phyloP scores from a whole-genome alignment of 2,797 vertebrate genomes.

The Harpagifer antarcticus region DNA sequence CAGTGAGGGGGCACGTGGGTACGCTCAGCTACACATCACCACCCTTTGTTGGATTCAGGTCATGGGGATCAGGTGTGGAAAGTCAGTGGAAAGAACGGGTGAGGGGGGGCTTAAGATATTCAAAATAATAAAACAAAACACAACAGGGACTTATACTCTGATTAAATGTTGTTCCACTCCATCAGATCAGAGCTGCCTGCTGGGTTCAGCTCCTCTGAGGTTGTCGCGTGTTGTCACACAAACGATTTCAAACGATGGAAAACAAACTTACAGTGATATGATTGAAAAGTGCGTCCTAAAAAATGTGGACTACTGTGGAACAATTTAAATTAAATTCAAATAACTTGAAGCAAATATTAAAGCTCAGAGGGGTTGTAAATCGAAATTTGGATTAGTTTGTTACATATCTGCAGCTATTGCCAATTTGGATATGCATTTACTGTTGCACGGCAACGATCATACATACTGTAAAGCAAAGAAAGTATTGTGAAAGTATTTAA shows the following conservation, averaged over 20 bases:
- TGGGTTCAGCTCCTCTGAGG: slow-evolving; percentile 31
- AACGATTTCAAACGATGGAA: background rate
- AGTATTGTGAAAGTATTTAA: background rate
- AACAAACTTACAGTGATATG: background rate
- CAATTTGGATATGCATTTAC: background rate
- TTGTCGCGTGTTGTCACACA: slow-evolving; percentile 5
- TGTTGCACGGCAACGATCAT: background rate
- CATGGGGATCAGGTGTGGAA: slow-evolving; percentile 66
- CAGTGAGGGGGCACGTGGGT: background rate
- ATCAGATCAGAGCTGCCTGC: slow-evolving; percentile 39
- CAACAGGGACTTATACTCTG: slow-evolving; percentile 48
- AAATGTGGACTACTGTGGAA: slow-evolving; percentile 5
- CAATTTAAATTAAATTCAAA: background rate
- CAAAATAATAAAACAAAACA: slow-evolving; percentile 42
- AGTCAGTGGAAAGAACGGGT: slow-evolving; percentile 74
- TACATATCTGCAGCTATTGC: background rate
- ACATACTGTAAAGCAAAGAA: background rate
- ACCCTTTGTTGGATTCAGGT: slow-evolving; percentile 51
- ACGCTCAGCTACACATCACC: slow-evolving; percentile 37
- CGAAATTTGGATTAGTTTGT: background rate
- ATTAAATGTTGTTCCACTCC: slow-evolving; percentile 68
- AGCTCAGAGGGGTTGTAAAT: background rate
- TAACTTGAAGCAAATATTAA: background rate
- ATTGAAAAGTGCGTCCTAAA: slow-evolving; percentile 1
- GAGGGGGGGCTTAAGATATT: slow-evolving; percentile 46